Evolutionary conservation across 1,140 invertebrate species (phyloP).

Genomic region (Aleiodes sp.): DNA sequence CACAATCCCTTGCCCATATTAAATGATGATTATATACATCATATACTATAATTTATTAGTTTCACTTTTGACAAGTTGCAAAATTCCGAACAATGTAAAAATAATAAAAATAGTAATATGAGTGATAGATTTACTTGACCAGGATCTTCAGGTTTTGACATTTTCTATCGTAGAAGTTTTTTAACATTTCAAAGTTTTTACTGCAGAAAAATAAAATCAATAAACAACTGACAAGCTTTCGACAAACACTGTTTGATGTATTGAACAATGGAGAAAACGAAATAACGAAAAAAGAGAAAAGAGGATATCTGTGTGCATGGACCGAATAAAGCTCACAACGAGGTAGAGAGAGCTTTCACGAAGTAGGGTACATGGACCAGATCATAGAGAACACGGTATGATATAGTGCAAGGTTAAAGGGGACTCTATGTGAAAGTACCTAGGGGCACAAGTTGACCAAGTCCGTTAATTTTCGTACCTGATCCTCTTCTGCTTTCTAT

Average conservation of each 20-base stretch:
- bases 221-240: neutral
- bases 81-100: neutral
- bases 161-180: neutral
- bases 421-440: neutral
- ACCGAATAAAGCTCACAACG: too few relatives aligned
- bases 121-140: neutral
- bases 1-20: neutral
- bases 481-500: neutral
- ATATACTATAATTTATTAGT: too few relatives aligned
- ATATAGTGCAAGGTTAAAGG: too few relatives aligned
- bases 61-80: too few relatives aligned
- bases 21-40: too few relatives aligned
- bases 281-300: too few relatives aligned
- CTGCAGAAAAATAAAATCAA: neutral
- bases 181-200: too few relatives aligned
- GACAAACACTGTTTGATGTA: neutral
- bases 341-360: too few relatives aligned
- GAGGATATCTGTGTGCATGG: too few relatives aligned
- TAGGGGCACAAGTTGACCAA: neutral
- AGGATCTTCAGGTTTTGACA: neutral
- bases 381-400: too few relatives aligned
- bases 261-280: too few relatives aligned
- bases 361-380: too few relatives aligned
- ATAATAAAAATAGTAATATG: neutral
- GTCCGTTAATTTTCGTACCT: conserved; percentile 4